These are phyloP conservation scores for Galerucella pusilla DNA, from an alignment of 2,888 invertebrate species.

Conservation along the genomic window DNA sequence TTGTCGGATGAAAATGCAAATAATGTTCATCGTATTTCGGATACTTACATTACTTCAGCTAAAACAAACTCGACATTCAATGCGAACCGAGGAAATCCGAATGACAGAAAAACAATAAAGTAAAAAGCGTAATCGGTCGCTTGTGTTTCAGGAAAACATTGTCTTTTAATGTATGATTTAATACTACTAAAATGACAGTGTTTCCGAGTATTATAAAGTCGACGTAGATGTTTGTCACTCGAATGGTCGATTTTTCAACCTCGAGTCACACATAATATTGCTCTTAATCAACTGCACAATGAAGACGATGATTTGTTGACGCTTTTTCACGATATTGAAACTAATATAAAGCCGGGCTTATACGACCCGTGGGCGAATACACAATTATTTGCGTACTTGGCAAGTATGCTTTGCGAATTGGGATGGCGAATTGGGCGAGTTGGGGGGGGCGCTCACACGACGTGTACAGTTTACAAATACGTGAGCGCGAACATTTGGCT, in stretches of 20 bases:
- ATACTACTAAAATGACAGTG: not conserved
- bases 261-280: not conserved
- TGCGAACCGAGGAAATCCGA: not conserved
- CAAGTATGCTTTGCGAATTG: not conserved
- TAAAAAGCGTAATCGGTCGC: not conserved
- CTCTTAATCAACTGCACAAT: not conserved
- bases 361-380: too few species aligned
- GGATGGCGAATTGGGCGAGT: too few species aligned
- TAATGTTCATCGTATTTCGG: not conserved
- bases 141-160: not conserved
- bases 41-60: not conserved
- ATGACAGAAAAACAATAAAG: slow-evolving; percentile 8
- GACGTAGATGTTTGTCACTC: not conserved
- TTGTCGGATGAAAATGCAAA: not conserved
- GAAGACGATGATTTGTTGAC: not conserved
- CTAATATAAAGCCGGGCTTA: not conserved
- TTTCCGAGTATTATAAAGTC: not conserved
- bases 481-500: not conserved
- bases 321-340: not conserved
- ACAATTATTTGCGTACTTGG: not conserved
- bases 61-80: not conserved
- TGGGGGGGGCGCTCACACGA: not conserved
- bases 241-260: not conserved
- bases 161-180: not conserved
- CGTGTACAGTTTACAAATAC: not conserved